Base-by-base conservation (phyloP, 2,113 vertebrate genomes). In the Actinemys pallida region DNA sequence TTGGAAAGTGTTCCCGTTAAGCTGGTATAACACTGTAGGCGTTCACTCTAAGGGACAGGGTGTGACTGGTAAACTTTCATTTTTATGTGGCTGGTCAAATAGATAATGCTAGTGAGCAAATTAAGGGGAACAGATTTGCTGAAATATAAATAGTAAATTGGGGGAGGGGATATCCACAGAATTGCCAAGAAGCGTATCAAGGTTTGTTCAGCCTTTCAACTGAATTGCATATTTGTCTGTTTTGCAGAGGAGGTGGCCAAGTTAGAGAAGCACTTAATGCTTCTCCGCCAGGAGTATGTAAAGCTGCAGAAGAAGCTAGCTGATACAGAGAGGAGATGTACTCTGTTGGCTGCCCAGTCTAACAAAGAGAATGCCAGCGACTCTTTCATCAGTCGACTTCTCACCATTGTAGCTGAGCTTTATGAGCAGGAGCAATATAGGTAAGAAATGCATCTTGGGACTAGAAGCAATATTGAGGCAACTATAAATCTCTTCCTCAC, bases 211-310 rank as follows among this genome's bases (percentile, higher is more conserved):
- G 0, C 12, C 25, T 78, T 27, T 59, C 5, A 0, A 81, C 83
- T 79, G 97, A 69, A 3, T 12, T 52, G n/a, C 91, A 42, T 92
- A 76, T 84, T 59, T 72, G 65, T 93, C 84, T 87, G 14, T 72
- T 88, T 97, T 97, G 83, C 99, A 99, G 99, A 99, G 98, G 99
- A 99, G 98, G 99, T 99, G 98, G 99, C 99, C 98, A 99, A 99
- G 98, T 98, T 99, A 98, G 99, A 99, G 97, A 99, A 99, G 98
- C 99, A 99, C 97, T 98, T 99, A 98, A 98, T 98, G 97, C 99
- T 99, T 97, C 99, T 99, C 83, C 98, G 99, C 94, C 99, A 99
- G 98, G 99, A 99, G 97, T 99, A 99, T 24, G 99, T 99, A 95
- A 99, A 99, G 98, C 98, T 99, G 98, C 99, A 99, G 98, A 99